Percentiles rank a stretch among this genome's conserved stretches.
phyloP scores from a whole-genome alignment of 2,797 vertebrate genomes.

The Tauraco hartlaubi region DNA sequence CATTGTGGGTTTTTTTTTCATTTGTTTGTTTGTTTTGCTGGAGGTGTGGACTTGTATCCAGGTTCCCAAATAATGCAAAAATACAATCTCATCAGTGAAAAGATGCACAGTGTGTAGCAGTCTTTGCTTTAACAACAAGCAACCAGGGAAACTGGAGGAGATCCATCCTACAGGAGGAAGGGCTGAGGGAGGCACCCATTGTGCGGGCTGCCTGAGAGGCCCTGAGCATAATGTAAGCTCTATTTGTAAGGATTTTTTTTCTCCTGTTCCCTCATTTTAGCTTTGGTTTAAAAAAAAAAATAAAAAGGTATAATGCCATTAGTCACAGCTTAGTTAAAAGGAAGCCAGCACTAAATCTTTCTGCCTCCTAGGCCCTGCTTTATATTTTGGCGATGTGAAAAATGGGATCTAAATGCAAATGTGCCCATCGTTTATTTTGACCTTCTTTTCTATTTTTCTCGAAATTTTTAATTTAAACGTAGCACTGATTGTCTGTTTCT shows the following conservation, averaged over 20 bases:
- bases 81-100: background rate
- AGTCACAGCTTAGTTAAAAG: background rate
- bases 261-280: background rate
- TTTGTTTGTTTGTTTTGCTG: background rate
- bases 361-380: background rate
- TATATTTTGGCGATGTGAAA: background rate
- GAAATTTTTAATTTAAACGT: background rate
- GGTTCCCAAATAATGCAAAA: background rate
- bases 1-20: background rate
- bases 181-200: background rate
- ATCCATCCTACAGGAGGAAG: background rate
- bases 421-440: background rate
- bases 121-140: background rate
- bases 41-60: background rate
- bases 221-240: background rate
- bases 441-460: background rate
- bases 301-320: background rate
- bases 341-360: background rate
- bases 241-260: background rate
- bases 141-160: background rate
- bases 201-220: background rate
- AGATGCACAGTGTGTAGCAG: background rate
- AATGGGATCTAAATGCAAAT: background rate
- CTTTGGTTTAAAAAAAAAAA: background rate
- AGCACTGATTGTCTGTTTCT: background rate